Base-by-base conservation (phyloP, 2,113 vertebrate species). In the Callorhinus ursinus region DNA sequence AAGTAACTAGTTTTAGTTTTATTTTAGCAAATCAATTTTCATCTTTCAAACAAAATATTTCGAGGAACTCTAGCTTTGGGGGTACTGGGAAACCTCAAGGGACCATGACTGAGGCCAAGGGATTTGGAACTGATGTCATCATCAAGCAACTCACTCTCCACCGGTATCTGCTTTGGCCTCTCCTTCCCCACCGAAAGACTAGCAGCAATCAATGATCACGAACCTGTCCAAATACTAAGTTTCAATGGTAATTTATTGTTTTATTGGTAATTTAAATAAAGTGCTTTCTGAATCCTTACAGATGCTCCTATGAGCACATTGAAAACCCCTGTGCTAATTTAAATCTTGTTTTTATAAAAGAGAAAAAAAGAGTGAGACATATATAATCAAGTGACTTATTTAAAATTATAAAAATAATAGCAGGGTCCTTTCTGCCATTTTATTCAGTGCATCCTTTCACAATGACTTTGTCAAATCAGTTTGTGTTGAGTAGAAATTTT, bases 11-110 rank as follows among this genome's bases (percentile, higher is more conserved):
- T 51, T 53, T 80, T n/a, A 8, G 57, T 51, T 53, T 80, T 65
- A 67, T 72, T 84, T 95, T 69, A 74, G 14, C 4, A 33, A 92
- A 85, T 21, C 0, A 1, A 11, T 90, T 88, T 88, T 4, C 7
- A 55, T 36, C 53, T 96, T 85, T 74, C 31, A 21, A 72, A 36
- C 28, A 83, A 57, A 97, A 59, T 92, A n/a, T 74, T 82, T 96
- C 55, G 21, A 76, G 1, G 55, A 67, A 63, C 11, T 76, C 6
- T 63, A 21, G 2, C 4, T 61, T 80, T 51, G 13, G 4, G 72
- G 1, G 3, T 0, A 85, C 19, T 51, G 3, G 7, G 53, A 39
- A 4, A 19, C 19, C 24, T 61, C n/a, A 39, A 61, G 4, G 61
- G 22, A 53, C 6, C 24, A 28, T 15, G 7, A 13, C 24, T 36